phyloP scores from a whole-genome alignment of 2,797 vertebrate genomes.

The Rhodeus uyekii region DNA sequence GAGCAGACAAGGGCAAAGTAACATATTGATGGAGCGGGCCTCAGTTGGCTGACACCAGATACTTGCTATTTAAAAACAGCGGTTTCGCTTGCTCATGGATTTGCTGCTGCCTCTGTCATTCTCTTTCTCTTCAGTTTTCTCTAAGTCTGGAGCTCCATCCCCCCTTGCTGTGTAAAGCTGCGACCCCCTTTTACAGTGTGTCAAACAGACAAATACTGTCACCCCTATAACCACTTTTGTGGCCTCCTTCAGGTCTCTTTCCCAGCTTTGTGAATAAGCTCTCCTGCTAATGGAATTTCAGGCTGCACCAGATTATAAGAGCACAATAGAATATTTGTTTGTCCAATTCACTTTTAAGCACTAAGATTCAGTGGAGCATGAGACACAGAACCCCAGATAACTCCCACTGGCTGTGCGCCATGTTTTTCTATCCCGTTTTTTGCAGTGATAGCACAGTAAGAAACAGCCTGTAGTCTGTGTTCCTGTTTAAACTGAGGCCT shows the following conservation, averaged over 20 bases:
- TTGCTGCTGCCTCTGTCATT: constrained; percentile 59
- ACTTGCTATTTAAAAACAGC: constrained; percentile 82
- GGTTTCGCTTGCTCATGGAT: constrained; percentile 81
- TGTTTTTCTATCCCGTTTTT: constrained; percentile 32
- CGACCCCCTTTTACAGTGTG: constrained; percentile 73
- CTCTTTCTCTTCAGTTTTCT: constrained; percentile 35
- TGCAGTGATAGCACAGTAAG: constrained; percentile 58
- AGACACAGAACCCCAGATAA: constrained; percentile 60
- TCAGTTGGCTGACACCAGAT: constrained; percentile 77
- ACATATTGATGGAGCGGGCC: constrained; percentile 77
- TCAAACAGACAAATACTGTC: constrained; percentile 74
- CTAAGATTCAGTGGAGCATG: constrained; percentile 70
- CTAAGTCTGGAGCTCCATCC: constrained; percentile 21
- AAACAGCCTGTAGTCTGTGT: constrained; percentile 52
- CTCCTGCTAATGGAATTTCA: constrained; percentile 70
- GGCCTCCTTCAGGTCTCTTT: constrained; percentile 64
- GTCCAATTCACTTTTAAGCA: constrained; percentile 69
- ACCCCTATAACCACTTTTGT: constrained; percentile 70
- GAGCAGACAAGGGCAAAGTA: constrained; percentile 80
- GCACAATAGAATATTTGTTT: constrained; percentile 60
- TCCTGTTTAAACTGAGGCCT: constrained; percentile 64
- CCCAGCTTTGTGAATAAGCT: constrained; percentile 71
- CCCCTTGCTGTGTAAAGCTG: constrained; percentile 36
- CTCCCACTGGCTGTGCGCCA: constrained; percentile 68
- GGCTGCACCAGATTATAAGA: constrained; percentile 68